Conservation (phyloP, 1,140 invertebrate genomes). For the Cydia amplana region DNA sequence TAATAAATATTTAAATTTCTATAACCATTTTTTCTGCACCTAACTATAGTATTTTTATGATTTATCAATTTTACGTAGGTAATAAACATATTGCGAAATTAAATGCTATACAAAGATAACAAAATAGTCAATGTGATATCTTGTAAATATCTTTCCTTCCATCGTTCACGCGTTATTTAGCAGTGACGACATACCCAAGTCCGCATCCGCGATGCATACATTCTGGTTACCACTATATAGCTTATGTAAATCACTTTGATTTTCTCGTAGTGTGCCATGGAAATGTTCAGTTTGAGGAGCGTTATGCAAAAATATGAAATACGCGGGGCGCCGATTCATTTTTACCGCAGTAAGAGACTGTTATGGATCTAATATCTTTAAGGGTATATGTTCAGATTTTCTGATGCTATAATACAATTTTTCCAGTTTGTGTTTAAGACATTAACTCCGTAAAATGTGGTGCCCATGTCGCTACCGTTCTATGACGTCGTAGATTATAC, state of each 20-base stretch:
- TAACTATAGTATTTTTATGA: too few relatives aligned
- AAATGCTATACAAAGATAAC: background rate
- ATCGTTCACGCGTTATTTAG: conserved; percentile 63
- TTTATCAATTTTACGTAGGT: background rate
- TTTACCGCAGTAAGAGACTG: conserved; percentile 20
- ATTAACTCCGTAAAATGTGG: conserved; percentile 37
- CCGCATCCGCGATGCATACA: conserved; percentile 50
- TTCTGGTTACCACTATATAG: conserved; percentile 46
- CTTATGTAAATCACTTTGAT: conserved; percentile 52
- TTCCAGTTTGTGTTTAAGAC: conserved; percentile 31
- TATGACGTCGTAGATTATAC: conserved; percentile 40
- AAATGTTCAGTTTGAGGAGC: conserved; percentile 26
- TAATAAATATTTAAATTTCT: background rate
- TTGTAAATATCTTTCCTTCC: conserved; percentile 45
- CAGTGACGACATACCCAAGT: conserved; percentile 52
- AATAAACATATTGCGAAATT: background rate
- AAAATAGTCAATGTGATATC: conserved; percentile 43
- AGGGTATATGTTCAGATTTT: conserved; percentile 38
- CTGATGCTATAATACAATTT: conserved; percentile 28
- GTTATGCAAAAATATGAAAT: conserved; percentile 32
- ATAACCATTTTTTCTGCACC: background rate
- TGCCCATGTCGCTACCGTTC: conserved; percentile 15
- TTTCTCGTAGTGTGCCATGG: conserved; percentile 33
- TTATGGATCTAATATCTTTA: conserved; percentile 22
- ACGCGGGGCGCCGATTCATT: conserved; percentile 26